Evolutionary conservation across 2,797 vertebrate species (phyloP).

Genomic region (Catamblyrhynchus diadema): DNA sequence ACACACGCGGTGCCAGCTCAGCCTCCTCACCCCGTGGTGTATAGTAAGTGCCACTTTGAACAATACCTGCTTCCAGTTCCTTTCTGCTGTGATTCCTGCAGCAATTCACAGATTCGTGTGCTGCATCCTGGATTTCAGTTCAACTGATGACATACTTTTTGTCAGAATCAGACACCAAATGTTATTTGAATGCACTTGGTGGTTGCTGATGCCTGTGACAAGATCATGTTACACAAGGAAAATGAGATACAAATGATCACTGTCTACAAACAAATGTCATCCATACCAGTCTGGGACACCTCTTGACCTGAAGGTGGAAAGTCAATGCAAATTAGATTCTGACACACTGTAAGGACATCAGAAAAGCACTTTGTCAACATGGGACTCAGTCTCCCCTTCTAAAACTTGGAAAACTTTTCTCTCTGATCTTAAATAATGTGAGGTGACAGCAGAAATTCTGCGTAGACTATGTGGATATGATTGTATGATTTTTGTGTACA

Average conservation of each 20-base stretch:
- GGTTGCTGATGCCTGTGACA: neutral
- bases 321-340: slow-evolving; percentile 14
- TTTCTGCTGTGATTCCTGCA: neutral
- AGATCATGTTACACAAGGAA: neutral
- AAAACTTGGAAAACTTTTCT: neutral
- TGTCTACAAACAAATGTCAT: neutral
- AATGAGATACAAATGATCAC: neutral
- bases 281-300: neutral
- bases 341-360: neutral
- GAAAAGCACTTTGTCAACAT: neutral
- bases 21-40: slow-evolving; percentile 73
- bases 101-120: neutral
- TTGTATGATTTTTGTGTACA: slow-evolving; percentile 22
- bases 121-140: neutral
- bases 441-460: neutral
- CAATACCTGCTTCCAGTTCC: neutral
- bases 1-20: slow-evolving; percentile 72
- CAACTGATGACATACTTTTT: neutral
- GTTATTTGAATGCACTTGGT: neutral
- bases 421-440: neutral
- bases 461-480: neutral
- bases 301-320: neutral
- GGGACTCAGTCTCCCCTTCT: neutral
- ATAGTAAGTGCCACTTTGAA: slow-evolving; percentile 80
- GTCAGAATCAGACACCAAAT: neutral